phyloP scores from a whole-genome alignment of 2,113 vertebrate species.

The Platysteira castanea region DNA sequence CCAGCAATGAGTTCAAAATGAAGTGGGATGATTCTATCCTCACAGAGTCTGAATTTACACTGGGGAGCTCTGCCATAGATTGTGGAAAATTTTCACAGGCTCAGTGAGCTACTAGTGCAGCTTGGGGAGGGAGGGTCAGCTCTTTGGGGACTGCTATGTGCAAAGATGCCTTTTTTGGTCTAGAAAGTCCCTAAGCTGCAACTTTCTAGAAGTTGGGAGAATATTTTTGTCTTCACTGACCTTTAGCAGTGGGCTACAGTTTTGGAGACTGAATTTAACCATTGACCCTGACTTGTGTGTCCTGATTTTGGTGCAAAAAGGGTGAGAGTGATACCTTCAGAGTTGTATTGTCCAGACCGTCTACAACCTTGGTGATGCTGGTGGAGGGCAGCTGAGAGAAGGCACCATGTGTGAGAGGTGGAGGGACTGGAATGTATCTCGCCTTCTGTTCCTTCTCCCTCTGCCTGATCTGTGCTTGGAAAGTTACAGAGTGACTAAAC shows the following conservation, averaged over 20 bases:
- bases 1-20: background rate
- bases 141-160: background rate
- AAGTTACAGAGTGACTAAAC: conserved; percentile 33
- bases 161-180: conserved; percentile 14
- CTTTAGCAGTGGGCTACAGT: background rate
- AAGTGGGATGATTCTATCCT: background rate
- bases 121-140: background rate
- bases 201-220: background rate
- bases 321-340: background rate
- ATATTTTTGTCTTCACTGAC: conserved; percentile 3
- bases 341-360: background rate
- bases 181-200: background rate
- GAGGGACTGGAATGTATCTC: background rate
- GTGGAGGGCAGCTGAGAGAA: background rate
- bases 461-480: background rate
- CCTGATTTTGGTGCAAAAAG: background rate
- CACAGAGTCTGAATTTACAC: background rate
- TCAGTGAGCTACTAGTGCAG: background rate
- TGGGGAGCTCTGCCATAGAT: background rate
- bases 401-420: background rate
- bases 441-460: background rate
- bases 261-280: background rate
- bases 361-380: background rate
- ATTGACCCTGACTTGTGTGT: background rate
- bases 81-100: background rate